phyloP scores from a whole-genome alignment of 2,797 vertebrate species.

The Trachops cirrhosus region DNA sequence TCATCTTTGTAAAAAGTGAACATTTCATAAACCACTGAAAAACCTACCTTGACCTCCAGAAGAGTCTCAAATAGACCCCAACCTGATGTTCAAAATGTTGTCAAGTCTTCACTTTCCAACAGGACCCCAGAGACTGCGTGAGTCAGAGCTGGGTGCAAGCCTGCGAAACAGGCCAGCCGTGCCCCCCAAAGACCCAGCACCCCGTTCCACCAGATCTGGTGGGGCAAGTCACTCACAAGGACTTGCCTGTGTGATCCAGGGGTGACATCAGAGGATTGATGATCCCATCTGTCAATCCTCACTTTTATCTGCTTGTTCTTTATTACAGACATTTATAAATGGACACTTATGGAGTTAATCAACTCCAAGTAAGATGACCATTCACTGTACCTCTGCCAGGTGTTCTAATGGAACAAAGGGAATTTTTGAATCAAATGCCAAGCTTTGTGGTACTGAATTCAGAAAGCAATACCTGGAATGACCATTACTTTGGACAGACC shows the following conservation, averaged over 20 bases:
- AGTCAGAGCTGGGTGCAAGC: background rate
- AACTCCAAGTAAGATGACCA: conserved; percentile 72
- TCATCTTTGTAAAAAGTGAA: background rate
- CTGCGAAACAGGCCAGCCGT: background rate
- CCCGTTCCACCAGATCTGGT: background rate
- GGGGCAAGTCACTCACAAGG: background rate
- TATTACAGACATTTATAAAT: conserved; percentile 63
- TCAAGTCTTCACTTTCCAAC: background rate
- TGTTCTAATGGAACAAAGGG: conserved; percentile 63
- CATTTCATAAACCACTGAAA: conserved; percentile 28
- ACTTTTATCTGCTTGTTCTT: conserved; percentile 65
- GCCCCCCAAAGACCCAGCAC: background rate
- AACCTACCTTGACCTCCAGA: background rate
- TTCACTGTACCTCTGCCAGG: conserved; percentile 68
- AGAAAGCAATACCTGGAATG: conserved; percentile 31
- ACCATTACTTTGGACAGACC: background rate
- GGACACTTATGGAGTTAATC: conserved; percentile 72
- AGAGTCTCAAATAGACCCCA: conserved; percentile 4
- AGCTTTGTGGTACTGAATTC: conserved; percentile 26
- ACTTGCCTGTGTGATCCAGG: conserved; percentile 23
- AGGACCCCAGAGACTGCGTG: background rate
- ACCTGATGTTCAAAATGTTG: background rate
- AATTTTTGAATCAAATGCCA: conserved; percentile 53
- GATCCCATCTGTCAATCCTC: conserved; percentile 50
- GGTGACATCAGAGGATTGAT: conserved; percentile 55